These are phyloP conservation scores for Oryzias javanicus DNA, from an alignment of 2,113 vertebrate genomes.

Conservation along the genomic window DNA sequence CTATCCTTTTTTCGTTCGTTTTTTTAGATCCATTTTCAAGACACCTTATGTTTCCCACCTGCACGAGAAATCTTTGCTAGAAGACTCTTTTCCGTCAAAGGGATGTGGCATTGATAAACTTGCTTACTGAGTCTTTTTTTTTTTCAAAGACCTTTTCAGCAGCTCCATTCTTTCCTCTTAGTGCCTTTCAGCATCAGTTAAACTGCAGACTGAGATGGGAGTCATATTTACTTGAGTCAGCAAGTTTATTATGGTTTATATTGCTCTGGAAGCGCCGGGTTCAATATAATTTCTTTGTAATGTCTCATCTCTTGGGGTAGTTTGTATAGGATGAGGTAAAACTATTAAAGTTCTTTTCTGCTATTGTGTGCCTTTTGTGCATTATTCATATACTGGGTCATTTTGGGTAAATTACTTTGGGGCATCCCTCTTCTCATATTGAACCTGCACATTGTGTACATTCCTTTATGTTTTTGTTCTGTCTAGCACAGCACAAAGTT, in stretches of 20 bases:
- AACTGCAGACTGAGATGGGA: slow-evolving; percentile 48
- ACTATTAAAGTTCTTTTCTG: slow-evolving; percentile 44
- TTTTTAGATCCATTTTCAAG: slow-evolving; percentile 9
- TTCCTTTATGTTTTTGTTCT: slow-evolving; percentile 27
- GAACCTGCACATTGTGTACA: slow-evolving; percentile 26
- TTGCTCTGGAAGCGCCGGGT: slow-evolving; percentile 46
- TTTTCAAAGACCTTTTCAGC: slow-evolving; percentile 40
- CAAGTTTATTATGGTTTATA: slow-evolving; percentile 62
- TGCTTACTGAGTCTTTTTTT: slow-evolving; percentile 6
- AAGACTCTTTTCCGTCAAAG: slow-evolving; percentile 19
- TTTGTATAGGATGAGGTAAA: slow-evolving; percentile 58
- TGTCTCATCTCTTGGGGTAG: slow-evolving; percentile 60
- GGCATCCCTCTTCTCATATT: slow-evolving; percentile 60
- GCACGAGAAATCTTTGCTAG: slow-evolving; percentile 33
- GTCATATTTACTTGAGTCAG: slow-evolving; percentile 65
- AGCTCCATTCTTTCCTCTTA: slow-evolving; percentile 29
- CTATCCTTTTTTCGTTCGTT: slow-evolving; percentile 10
- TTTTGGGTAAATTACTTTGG: slow-evolving; percentile 63
- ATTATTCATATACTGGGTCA: slow-evolving; percentile 62
- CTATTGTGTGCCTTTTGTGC: slow-evolving; percentile 49
- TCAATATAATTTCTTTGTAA: slow-evolving; percentile 54
- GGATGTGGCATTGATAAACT: slow-evolving; percentile 46
- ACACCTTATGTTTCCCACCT: slow-evolving; percentile 6
- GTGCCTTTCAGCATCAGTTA: slow-evolving; percentile 43
- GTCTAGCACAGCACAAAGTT: slow-evolving; percentile 23